Percentiles rank a stretch among this genome's conserved stretches.
These are phyloP conservation scores for Caenorhabditis sp. DNA, from an alignment of 2,888 invertebrate genomes.

Conservation along the genomic window DNA sequence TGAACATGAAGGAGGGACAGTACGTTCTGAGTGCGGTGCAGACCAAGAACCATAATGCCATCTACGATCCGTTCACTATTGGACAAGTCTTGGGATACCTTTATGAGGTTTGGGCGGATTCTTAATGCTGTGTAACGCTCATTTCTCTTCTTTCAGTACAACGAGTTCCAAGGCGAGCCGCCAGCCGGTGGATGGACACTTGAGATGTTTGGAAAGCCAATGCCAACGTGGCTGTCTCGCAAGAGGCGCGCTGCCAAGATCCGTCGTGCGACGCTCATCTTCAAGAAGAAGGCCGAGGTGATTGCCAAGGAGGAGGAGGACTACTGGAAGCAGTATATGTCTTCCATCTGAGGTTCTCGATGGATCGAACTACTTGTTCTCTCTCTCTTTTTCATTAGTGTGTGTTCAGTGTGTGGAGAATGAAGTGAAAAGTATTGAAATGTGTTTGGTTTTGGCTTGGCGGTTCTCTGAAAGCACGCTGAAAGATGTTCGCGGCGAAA, in stretches of 20 bases:
- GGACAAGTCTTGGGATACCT: slow-evolving; percentile 40
- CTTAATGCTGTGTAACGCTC: too few species aligned
- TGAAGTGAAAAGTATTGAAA: too few species aligned
- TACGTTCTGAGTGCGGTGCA: slow-evolving; percentile 32
- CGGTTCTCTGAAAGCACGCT: too few species aligned
- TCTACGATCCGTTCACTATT: slow-evolving; percentile 37
- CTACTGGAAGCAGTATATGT: slow-evolving; percentile 19
- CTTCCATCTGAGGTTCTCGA: slow-evolving; percentile 8
- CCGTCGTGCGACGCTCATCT: slow-evolving; percentile 14
- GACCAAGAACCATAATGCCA: neutral
- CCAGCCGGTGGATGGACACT: slow-evolving; percentile 18
- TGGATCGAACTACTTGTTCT: neutral
- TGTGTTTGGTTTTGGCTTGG: too few species aligned
- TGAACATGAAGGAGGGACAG: slow-evolving; percentile 18
- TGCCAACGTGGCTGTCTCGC: neutral
- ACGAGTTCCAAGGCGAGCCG: slow-evolving; percentile 11
- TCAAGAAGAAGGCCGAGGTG: slow-evolving; percentile 18
- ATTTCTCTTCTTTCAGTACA: slow-evolving; percentile 1
- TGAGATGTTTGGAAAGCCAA: slow-evolving; percentile 3
- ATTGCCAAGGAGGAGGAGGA: slow-evolving; percentile 12
- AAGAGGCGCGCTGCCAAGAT: neutral
- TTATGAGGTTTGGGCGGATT: slow-evolving; percentile 21
- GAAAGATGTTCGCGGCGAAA: too few species aligned
- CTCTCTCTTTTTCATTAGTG: too few species aligned
- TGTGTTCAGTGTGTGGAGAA: too few species aligned